Evolutionary conservation across 2,113 vertebrate genomes (phyloP).

Genomic region (Lynx canadensis): DNA sequence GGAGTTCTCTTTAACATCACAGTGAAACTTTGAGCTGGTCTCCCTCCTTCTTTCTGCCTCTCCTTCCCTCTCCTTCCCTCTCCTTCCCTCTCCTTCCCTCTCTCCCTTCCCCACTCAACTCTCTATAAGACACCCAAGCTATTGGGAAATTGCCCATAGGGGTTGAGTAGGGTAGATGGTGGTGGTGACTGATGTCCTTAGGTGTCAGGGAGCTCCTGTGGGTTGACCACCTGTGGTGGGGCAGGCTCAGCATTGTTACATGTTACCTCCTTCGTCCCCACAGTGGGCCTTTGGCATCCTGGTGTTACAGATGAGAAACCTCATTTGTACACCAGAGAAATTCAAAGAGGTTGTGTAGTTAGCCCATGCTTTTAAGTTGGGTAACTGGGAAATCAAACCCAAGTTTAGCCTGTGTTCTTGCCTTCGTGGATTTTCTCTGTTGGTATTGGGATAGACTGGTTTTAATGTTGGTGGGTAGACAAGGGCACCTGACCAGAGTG

Average conservation of each 20-base stretch:
- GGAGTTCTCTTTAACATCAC: neutral
- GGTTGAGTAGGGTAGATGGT: neutral
- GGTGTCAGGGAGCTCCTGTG: neutral
- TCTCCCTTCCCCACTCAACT: neutral
- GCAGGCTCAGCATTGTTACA: neutral
- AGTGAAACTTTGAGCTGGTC: neutral
- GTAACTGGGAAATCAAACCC: neutral
- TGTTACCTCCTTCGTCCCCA: neutral
- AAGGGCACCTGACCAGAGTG: neutral
- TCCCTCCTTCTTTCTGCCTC: neutral
- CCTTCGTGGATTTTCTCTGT: neutral
- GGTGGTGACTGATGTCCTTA: neutral
- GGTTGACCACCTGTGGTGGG: neutral
- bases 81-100: too few species aligned
- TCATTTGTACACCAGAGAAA: slow-evolving; percentile 9
- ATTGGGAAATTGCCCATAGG: neutral
- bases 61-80: neutral
- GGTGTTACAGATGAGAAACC: neutral
- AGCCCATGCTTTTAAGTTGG: neutral
- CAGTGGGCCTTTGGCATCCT: neutral
- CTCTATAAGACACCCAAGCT: neutral
- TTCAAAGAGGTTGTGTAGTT: neutral
- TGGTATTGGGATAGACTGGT: neutral
- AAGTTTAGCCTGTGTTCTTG: neutral
- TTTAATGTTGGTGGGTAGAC: neutral